Base-by-base conservation (phyloP, 2,888 invertebrate genomes). In the Lasioglossum malachurum region DNA sequence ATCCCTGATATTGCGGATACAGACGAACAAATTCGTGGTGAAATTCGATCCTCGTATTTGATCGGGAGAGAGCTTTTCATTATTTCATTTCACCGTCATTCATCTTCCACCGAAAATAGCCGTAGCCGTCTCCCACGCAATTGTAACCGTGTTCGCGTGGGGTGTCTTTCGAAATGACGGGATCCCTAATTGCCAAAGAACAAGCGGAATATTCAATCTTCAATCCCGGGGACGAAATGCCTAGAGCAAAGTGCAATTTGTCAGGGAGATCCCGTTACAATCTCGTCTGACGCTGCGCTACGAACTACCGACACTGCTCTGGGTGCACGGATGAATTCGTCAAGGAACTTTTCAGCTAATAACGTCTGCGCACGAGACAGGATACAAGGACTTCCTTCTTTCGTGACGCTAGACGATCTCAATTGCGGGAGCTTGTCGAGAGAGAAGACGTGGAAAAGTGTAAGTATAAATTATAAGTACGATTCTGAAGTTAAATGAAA, bases 311-410 rank as follows among this genome's bases (percentile, higher is more conserved):
- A 31, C 74, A 67, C 74, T 41, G 12, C 4, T 31, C 69, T 53
- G 49, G 75, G 46, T 49, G 41, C 31, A 79, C 31, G 78, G 73
- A 79, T 67, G 83, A 79, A 83, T 83, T 83, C 73, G 79, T 41
- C 73, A 35, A 46, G 75, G 67, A 46, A 83, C 46, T 75, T 83
- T 60, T 78, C 57, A 3, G 8, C 64, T 85, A 83, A 85, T 79
- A 74, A 64, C 76, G 31, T 79, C 57, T 64, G 60, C 57, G 75
- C 73, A 53, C 16, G 12, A 49, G 44, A 46, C 72, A 60, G 46
- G 16, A 41, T 35, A 44, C 64, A n/a, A n/a, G 60, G 78, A 75
- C 74, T 73, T 75, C 38, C 14, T 31, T 72, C 38, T 14, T 14
- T n/a, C 19, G 38, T 23, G 23, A 19, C 27, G 27, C 64, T 41